phyloP scores from a whole-genome alignment of 2,113 vertebrate genomes.

The Caracal caracal region DNA sequence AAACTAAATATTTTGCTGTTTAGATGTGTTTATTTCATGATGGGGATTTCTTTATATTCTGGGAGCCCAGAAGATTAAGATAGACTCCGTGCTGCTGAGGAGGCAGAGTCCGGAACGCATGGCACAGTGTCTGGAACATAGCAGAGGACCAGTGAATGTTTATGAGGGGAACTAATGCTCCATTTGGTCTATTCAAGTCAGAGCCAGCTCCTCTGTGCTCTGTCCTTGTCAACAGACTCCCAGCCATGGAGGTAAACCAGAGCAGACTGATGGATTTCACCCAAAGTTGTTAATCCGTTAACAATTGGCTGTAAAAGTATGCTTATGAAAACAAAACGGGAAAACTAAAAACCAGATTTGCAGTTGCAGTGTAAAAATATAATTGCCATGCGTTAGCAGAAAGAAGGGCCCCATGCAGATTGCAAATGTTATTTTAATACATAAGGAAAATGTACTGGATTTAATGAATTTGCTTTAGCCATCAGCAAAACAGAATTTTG shows the following conservation, averaged over 20 bases:
- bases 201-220: conserved; percentile 6
- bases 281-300: conserved; percentile 72
- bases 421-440: conserved; percentile 74
- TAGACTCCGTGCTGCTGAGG: background rate
- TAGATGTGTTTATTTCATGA: conserved; percentile 3
- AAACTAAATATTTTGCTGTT: conserved; percentile 20
- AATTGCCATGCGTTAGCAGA: conserved; percentile 66
- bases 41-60: conserved; percentile 28
- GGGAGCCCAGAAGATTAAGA: conserved; percentile 18
- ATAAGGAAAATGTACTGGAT: conserved; percentile 47
- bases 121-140: background rate
- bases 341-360: conserved; percentile 70
- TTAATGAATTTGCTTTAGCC: conserved; percentile 72
- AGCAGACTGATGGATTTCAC: conserved; percentile 65
- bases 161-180: background rate
- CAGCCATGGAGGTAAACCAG: conserved; percentile 29
- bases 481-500: conserved; percentile 64
- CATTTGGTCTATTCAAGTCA: background rate
- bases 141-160: background rate
- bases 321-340: conserved; percentile 56
- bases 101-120: background rate
- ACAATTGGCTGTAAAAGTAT: conserved; percentile 75
- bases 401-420: conserved; percentile 56
- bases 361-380: conserved; percentile 59
- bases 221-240: conserved; percentile 47